Evolutionary conservation across 1,140 invertebrate species (phyloP), one percentile per base, ranked within the genome.

Genomic region (Drosophila nasuta): DNA sequence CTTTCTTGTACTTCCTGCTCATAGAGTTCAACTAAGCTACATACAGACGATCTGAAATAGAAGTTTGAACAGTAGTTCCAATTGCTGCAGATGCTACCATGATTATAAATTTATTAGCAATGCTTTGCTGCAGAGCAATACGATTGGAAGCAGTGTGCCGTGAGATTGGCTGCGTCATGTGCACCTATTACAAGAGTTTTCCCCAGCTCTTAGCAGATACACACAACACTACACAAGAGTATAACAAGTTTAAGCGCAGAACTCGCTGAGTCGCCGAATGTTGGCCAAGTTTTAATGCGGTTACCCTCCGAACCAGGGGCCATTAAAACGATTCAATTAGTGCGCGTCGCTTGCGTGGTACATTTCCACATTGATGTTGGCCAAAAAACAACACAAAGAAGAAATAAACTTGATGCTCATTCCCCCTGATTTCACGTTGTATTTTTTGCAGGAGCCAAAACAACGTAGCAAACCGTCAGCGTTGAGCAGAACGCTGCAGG

Each of bases 381-480:
- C 17, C n/a, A 38, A 38, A 33, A 33, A 33, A 33, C 33, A 33
- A 33, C 5, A 33, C 33, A 5, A 33, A 33, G 33, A 33, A 33
- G 33, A 33, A 8, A 33, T 25, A 63, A 70, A 75, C 51, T 75
- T 75, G 45, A n/a, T 11, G 28, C 8, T 28, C 5, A 17, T 59
- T 20, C 28, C 8, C 10, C 38, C 13, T 58, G 20, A 5, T 57
- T 41, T 13, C 41, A 10, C 45, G 43, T 48, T 5, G 35, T 2
- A 7, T 38, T 28, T 17, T 38, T 52, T 72, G 5, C 70, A 92
- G 91, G 91, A 92, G 49, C 88, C 82, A 17, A 90, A 57, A 48
- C 92, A 92, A 67, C 70, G 72, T 3, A 79, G 85, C 70, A 92
- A 92, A 77, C 86, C 91, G 5, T 92, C 92, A 20, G 82, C 88